phyloP scores from a whole-genome alignment of 2,888 invertebrate species.

The Patella depressa region DNA sequence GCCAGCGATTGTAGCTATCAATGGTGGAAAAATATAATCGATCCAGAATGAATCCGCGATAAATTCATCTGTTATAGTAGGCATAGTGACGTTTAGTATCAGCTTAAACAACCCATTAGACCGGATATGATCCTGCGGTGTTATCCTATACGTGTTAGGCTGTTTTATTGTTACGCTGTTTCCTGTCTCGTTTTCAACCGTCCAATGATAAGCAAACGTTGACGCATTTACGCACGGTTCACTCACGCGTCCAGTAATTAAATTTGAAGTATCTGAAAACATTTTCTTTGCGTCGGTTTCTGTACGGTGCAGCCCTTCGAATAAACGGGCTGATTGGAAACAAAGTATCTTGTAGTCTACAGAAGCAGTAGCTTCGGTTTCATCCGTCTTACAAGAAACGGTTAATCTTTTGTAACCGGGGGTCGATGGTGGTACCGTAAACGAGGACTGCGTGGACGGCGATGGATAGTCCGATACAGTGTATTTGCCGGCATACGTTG shows the following conservation, averaged over 20 bases:
- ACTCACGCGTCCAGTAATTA: neutral
- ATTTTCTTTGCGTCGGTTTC: neutral
- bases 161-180: neutral
- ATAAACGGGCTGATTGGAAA: neutral
- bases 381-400: neutral
- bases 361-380: neutral
- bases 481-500: neutral
- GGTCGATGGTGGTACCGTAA: neutral
- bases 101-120: neutral
- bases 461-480: neutral
- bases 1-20: conserved; percentile 16
- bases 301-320: neutral
- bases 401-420: neutral
- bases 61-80: neutral
- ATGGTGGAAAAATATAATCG: neutral
- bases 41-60: neutral
- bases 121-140: neutral
- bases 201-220: neutral
- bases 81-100: neutral
- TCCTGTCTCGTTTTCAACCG: neutral
- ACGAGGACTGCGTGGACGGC: neutral
- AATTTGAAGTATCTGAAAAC: neutral
- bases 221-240: neutral
- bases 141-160: neutral
- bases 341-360: neutral